Base-by-base conservation (phyloP, 2,888 invertebrate species). In the Drosophila affinis region DNA sequence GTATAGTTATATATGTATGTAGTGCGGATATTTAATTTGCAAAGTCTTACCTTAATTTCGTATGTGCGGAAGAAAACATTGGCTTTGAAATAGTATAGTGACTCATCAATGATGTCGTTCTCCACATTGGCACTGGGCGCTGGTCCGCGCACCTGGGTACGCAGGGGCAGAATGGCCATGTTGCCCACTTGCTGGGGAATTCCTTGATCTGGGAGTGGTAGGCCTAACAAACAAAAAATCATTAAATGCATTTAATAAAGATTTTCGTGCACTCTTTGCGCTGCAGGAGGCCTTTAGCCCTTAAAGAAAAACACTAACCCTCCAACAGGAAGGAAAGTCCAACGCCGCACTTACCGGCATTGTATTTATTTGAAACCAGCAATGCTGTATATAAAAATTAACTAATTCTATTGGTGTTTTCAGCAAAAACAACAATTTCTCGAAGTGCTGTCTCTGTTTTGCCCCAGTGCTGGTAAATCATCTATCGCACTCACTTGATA, bases 11-110 rank as follows among this genome's bases (percentile, higher is more conserved):
- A 39, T 39, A 6, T 14, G 6, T 34, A 14, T 34, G 34, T 32
- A 32, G 3, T 32, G 39, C 14, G 52, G 24, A 34, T 39, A 46
- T 24, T 51, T 14, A 9, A 10, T 1, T 10, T 0, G 0, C 10
- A 7, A 10, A 9, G 7, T 27, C 3, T 47, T 93, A 97, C 98
- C 95, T 99, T 99, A 71, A 99, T 98, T 94, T 99, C 99, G 92
- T 99, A 99, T 44, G 98, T 99, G 80, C 99, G 95, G 92, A 99
- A 99, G 93, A 99, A 99, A 0, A 99, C 98, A 93, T 99, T 99
- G 1, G 99, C 99, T 93, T 98, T 99, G 93, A 99, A 99, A 92
- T 95, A 99, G 90, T 96, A 97, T 44, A 99, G 94, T 59, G 99
- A 97, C 93, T 99, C 99, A 92, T 99, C 99, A 81, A 99, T 96